Percentiles rank a stretch among this genome's conserved stretches.
These are phyloP conservation scores for Bombylius discolor DNA, from an alignment of 2,888 invertebrate genomes.

Conservation along the genomic window DNA sequence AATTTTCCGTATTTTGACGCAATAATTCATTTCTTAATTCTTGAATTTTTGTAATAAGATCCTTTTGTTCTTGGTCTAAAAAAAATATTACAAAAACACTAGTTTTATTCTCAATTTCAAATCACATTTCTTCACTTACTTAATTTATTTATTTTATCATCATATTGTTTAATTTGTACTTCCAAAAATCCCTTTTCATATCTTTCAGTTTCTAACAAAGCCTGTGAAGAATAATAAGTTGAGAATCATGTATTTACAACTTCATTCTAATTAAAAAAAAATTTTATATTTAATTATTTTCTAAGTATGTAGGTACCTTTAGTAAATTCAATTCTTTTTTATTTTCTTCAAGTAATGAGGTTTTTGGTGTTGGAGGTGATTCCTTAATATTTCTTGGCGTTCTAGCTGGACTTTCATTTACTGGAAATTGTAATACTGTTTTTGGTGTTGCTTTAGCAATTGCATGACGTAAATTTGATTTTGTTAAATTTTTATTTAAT, in stretches of 20 bases:
- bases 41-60: constrained; percentile 19
- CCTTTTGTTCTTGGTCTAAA: constrained; percentile 20
- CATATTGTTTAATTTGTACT: constrained; percentile 25
- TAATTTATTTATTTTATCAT: constrained; percentile 22
- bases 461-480: constrained; percentile 20
- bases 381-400: constrained; percentile 18
- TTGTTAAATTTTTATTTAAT: constrained; percentile 18
- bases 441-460: constrained; percentile 17
- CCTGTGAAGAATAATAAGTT: constrained; percentile 14
- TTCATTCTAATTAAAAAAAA: neutral
- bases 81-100: neutral
- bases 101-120: neutral
- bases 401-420: constrained; percentile 15
- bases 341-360: constrained; percentile 26
- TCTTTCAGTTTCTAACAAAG: constrained; percentile 28
- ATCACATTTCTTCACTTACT: constrained; percentile 15
- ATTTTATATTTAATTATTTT: neutral
- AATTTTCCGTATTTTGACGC: constrained; percentile 16
- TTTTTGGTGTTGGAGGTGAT: constrained; percentile 27
- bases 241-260: neutral
- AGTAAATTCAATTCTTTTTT: constrained; percentile 26
- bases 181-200: constrained; percentile 30
- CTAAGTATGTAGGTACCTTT: constrained; percentile 19
- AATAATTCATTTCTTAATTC: constrained; percentile 21
- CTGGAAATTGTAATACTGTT: neutral